Percentiles rank a stretch among this genome's conserved stretches.
These are phyloP conservation scores for Parelbella ahira DNA, from an alignment of 2,888 invertebrate species.

Conservation along the genomic window DNA sequence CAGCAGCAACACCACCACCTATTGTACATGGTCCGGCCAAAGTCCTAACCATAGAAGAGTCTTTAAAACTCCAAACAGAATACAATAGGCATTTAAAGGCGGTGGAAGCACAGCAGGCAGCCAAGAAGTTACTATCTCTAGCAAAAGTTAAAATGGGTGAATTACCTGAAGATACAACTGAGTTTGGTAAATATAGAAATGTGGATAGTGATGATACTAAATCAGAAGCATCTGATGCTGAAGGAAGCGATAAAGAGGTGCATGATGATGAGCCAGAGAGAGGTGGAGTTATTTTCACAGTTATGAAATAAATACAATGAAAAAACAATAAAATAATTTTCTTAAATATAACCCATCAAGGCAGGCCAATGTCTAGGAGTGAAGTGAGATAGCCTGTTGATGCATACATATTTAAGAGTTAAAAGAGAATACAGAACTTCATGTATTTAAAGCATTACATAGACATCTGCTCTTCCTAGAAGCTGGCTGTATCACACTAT, in stretches of 20 bases:
- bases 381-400: no score
- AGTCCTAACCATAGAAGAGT: conserved; percentile 76
- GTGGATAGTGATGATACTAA: conserved; percentile 50
- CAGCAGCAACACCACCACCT: conserved; percentile 82
- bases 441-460: no score
- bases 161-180: conserved; percentile 47
- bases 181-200: conserved; percentile 61
- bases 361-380: no score
- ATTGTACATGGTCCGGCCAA: conserved; percentile 77
- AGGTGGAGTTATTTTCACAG: conserved; percentile 75
- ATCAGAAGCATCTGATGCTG: conserved; percentile 54
- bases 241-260: conserved; percentile 77
- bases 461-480: no score
- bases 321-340: no score
- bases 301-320: conserved; percentile 66
- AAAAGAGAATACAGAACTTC: no score
- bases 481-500: no score
- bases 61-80: conserved; percentile 77
- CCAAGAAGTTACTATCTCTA: conserved; percentile 70
- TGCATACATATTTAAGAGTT: no score
- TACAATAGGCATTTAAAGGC: conserved; percentile 66
- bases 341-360: no score
- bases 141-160: conserved; percentile 59
- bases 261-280: conserved; percentile 80
- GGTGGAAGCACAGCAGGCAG: conserved; percentile 79